Base-by-base conservation (phyloP, 2,888 invertebrate genomes). In the Cremastinae sp. region DNA sequence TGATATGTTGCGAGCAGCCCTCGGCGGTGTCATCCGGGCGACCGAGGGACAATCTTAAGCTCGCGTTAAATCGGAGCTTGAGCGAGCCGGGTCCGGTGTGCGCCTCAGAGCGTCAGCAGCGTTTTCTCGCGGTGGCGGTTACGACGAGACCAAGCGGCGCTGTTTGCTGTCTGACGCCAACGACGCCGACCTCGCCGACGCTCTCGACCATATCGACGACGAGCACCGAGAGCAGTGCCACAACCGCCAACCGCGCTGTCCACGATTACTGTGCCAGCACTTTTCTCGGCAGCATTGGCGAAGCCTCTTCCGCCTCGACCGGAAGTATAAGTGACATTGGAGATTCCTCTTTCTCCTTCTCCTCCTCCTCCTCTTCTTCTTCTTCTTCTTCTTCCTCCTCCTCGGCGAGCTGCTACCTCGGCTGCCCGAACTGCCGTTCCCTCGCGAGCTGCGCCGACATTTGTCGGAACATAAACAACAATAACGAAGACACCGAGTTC, bases 21-120 rank as follows among this genome's bases (percentile, higher is more conserved):
- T 71, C 86, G 72, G 70, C 71, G n/a, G 84, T 84, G 18, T 83
- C 86, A 68, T 78, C 88, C 81, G 90, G 89, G 78, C 90, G 91
- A 80, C 89, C 92, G 83, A 90, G 92, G 80, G 91, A 92, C 87
- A 92, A 92, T 80, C 90, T 92, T 80, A 92, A 91, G 84, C 90
- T 92, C 80, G 91, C 91, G 80, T 85, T 92, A 85, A 92, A 92
- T 84, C 89, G 92, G 75, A 92, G 92, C 83, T 88, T 92, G 80
- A 92, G 92, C 86, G 92, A 92, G 87, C 92, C 92, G 12, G 92
- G 92, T 64, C 91, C 92, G 56, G 85, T 88, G 66, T 84, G 87
- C 12, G 64, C 49, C 36, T 58, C 68, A 1, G 69, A 77, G 18
- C 65, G 65, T 74, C 80, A 75, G 66, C 78, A 82, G 72, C 77